Evolutionary conservation across 2,888 invertebrate genomes (phyloP), one percentile per base, ranked within the genome.

Genomic region (Allacma fusca): DNA sequence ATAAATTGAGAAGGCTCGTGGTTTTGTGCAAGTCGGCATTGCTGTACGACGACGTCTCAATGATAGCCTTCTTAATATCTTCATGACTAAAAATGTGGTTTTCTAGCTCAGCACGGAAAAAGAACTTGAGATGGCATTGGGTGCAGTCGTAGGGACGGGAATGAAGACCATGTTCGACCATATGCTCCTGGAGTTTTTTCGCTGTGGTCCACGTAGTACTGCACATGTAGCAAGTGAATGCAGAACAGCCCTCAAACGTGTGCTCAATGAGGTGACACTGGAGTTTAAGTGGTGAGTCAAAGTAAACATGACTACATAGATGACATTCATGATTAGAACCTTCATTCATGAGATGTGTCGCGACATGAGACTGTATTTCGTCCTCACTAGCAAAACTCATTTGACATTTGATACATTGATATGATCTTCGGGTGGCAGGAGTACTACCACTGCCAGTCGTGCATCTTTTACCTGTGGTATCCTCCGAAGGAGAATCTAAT

Each of bases 61-160:
- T 72, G 68, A 79, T 71, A 50, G 81, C 69, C 65, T 81, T 78
- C 62, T 82, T 83, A 29, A 83, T 77, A 67, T 85, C 84, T 69
- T 83, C 83, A 81, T 87, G 87, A 29, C 84, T 83, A 57, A 85
- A 86, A 77, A 86, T 85, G 86, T 97, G 97, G 86, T 97, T 96
- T 84, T 96, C 95, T 2, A 97, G 87, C 86, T 97, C 96, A 0
- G 95, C 93, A 43, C 94, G 91, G 88, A 97, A 97, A 88, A 94
- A 96, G 88, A 95, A 97, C 84, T 93, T 93, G 81, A 93, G 90
- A 0, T 91, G 91, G 86, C 97, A 97, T 21, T 92, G 89, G 16
- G 90, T 90, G 86, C 97, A 97, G 86, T 94, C 94, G 86, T 96
- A 96, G 0, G 94, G 95, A 24, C 94, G 89, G 0, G 93, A 91